Evolutionary conservation across 1,140 invertebrate species (phyloP), one percentile per base, ranked within the genome.

Genomic region (Eueides isabella): DNA sequence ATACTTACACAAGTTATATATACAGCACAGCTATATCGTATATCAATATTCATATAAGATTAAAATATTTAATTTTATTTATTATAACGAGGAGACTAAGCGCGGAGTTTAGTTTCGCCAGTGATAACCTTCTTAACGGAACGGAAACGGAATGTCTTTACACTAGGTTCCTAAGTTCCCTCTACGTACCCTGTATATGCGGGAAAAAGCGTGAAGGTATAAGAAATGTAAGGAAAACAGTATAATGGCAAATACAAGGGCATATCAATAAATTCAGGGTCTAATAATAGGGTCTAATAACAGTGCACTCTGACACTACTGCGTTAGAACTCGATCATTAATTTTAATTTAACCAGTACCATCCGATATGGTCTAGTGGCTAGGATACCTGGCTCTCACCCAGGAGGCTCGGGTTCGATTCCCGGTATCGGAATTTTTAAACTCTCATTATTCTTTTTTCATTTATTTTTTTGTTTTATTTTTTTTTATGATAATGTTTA

Each of bases 391-490:
- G 80, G 80, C 80, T 79, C 79, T 81, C 80, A 81, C 80, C 80
- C 80, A 81, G 80, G 78, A 81, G 80, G 80, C 80, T 81, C 80
- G 78, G 80, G 78, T 81, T 81, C 80, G 78, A 80, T 81, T 87
- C 86, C 85, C 86, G 86, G 85, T 88, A 87, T 87, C 85, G 86
- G 86, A 87, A 23, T 12, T n/a, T n/a, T n/a, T n/a, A n/a, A n/a
- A n/a, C n/a, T n/a, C n/a, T n/a, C n/a, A n/a, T n/a, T n/a, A 0
- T 0, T 3, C 9, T 23, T 7, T 26, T 26, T 26, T 9, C 2
- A 9, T 12, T 0, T 0, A 11, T 23, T 4, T 0, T 26, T 26
- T 55, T 19, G 6, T 26, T 55, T 55, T 55, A 2, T 4, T 26
- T 26, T 55, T 55, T 7, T 23, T 11, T 23, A 26, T 26, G 7